phyloP scores from a whole-genome alignment of 2,888 invertebrate genomes.

The Anorthoa munda region DNA sequence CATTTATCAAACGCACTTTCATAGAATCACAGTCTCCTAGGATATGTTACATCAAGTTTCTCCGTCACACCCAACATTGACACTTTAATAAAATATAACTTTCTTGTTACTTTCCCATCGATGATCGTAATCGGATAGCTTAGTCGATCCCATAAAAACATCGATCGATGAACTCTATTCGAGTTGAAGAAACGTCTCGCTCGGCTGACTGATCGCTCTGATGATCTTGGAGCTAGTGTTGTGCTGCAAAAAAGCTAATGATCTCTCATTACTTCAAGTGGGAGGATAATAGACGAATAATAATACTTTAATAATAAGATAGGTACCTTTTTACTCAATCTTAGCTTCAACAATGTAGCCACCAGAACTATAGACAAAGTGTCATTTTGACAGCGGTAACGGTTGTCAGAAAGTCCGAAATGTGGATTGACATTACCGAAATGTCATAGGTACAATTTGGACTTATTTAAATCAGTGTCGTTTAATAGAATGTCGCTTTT shows the following conservation, averaged over 20 bases:
- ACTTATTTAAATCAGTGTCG: too few species aligned
- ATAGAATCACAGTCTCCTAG: slow-evolving; percentile 2
- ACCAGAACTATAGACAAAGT: neutral
- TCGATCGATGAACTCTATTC: slow-evolving; percentile 83
- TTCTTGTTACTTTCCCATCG: slow-evolving; percentile 83
- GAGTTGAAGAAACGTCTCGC: slow-evolving; percentile 89
- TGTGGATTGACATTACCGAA: too few species aligned
- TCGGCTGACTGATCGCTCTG: slow-evolving; percentile 78
- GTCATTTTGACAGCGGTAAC: neutral
- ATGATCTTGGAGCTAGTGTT: slow-evolving; percentile 56
- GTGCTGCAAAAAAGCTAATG: slow-evolving; percentile 57
- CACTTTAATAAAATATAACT: slow-evolving; percentile 68
- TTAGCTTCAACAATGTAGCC: neutral
- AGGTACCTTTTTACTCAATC: slow-evolving; percentile 1
- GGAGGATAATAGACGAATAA: slow-evolving; percentile 43
- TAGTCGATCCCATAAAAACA: slow-evolving; percentile 77
- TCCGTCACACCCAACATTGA: slow-evolving; percentile 39
- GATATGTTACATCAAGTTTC: slow-evolving; percentile 54
- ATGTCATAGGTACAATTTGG: too few species aligned
- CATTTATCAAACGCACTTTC: neutral
- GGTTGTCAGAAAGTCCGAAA: too few species aligned
- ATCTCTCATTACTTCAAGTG: slow-evolving; percentile 58
- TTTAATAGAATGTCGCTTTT: neutral
- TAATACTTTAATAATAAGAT: slow-evolving; percentile 28
- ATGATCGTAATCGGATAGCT: slow-evolving; percentile 79